Evolutionary conservation across 2,797 vertebrate genomes (phyloP).

Genomic region (Silurus lanzhouensis): DNA sequence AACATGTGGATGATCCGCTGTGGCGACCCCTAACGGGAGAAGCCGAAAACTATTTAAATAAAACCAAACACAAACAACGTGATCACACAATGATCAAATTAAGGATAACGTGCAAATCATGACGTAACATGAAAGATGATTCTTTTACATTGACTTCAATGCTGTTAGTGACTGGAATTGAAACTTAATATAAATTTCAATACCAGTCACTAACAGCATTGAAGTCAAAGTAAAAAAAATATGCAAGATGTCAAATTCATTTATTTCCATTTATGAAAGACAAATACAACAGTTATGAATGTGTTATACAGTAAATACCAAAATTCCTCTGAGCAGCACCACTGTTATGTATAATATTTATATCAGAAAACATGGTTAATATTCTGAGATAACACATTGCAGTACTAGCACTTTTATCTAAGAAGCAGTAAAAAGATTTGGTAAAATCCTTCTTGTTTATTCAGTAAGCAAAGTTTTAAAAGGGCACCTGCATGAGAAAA

Average conservation of each 20-base stretch:
- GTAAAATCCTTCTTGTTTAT: background rate
- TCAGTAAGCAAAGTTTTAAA: background rate
- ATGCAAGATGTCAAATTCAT: background rate
- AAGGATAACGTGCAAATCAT: no score
- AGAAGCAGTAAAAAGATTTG: background rate
- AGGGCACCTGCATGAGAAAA: conserved; percentile 6
- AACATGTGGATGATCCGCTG: no score
- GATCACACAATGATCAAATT: no score
- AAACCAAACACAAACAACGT: no score
- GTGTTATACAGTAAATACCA: background rate
- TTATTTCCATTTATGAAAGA: background rate
- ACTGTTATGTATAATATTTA: background rate
- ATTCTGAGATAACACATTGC: background rate
- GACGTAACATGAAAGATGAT: no score
- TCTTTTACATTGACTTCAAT: no score
- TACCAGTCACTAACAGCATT: background rate
- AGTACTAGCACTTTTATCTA: background rate
- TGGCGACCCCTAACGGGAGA: no score
- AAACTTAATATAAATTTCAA: background rate
- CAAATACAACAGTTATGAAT: background rate
- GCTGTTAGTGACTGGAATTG: background rate
- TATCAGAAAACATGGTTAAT: background rate
- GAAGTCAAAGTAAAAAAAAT: background rate
- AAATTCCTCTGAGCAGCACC: background rate
- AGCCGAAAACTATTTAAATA: no score